Conservation (phyloP, 2,797 vertebrate species). For the Urosaurus nigricauda region DNA sequence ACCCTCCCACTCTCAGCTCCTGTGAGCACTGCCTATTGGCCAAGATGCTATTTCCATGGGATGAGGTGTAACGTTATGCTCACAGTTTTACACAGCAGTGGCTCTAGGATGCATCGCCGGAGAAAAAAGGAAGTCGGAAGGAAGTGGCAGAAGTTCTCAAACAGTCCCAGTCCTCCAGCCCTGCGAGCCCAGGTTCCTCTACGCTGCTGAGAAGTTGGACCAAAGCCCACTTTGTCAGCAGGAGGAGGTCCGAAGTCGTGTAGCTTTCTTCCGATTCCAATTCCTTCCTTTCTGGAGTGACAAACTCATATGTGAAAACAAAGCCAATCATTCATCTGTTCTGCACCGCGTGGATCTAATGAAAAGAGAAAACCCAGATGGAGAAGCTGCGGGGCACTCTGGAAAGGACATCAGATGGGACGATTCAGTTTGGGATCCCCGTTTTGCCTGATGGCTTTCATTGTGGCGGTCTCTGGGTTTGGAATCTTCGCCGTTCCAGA, state of each 20-base stretch:
- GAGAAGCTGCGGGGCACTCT: neutral
- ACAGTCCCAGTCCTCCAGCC: neutral
- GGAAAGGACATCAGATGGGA: neutral
- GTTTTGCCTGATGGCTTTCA: neutral
- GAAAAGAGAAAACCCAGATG: constrained; percentile 19
- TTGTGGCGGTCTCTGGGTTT: neutral
- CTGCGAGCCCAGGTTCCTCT: neutral
- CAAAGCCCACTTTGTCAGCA: neutral
- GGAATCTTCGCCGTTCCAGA: neutral
- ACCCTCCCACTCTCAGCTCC: no score
- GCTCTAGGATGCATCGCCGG: no score
- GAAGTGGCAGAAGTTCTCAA: neutral
- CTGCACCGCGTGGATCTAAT: neutral
- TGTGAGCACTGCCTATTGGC: no score
- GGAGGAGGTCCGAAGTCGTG: neutral
- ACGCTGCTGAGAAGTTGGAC: neutral
- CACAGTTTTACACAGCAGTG: no score
- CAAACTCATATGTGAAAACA: constrained; percentile 1
- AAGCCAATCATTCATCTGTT: neutral
- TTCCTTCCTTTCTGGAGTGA: neutral
- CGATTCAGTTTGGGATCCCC: neutral
- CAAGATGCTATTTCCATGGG: no score
- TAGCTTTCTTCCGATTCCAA: neutral
- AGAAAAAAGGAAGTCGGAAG: neutral
- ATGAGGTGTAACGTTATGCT: no score